Percentiles rank a stretch among this genome's conserved stretches.
Conservation (phyloP, 2,797 vertebrate species). For the Sebastes reedi region DNA sequence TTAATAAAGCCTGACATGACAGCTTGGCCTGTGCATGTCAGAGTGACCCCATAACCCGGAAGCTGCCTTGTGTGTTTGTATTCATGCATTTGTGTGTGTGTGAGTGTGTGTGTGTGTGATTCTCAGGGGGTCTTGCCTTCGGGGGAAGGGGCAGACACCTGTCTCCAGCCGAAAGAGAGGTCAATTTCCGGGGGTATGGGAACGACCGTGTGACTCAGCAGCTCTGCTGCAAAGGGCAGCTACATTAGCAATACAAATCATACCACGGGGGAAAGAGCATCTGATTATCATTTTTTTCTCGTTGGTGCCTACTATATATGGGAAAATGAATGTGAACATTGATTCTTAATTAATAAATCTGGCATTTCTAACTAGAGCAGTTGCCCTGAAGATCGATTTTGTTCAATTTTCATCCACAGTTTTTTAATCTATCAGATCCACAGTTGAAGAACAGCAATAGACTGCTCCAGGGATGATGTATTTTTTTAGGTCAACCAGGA, state of each 20-base stretch:
- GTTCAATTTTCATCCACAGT: slow-evolving; percentile 1
- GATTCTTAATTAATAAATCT: slow-evolving; percentile 36
- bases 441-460: not conserved
- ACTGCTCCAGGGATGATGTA: too few relatives aligned
- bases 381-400: slow-evolving; percentile 21
- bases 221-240: slow-evolving; percentile 33
- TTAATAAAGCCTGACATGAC: slow-evolving; percentile 74
- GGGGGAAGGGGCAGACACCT: slow-evolving; percentile 73
- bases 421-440: slow-evolving; percentile 5
- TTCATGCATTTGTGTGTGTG: slow-evolving; percentile 14
- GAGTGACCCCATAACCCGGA: slow-evolving; percentile 68
- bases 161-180: slow-evolving; percentile 68
- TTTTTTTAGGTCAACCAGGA: too few relatives aligned
- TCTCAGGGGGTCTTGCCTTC: slow-evolving; percentile 37
- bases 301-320: slow-evolving; percentile 12
- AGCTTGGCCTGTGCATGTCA: slow-evolving; percentile 64
- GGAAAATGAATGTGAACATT: slow-evolving; percentile 14
- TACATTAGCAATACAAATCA: slow-evolving; percentile 60
- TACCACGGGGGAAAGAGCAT: not conserved
- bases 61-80: slow-evolving; percentile 48
- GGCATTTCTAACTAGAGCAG: slow-evolving; percentile 1
- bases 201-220: slow-evolving; percentile 67
- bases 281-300: slow-evolving; percentile 3
- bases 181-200: slow-evolving; percentile 71
- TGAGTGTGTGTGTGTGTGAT: slow-evolving; percentile 9